Base-by-base conservation (phyloP, 2,888 invertebrate genomes). In the Andrena chrysosceles region DNA sequence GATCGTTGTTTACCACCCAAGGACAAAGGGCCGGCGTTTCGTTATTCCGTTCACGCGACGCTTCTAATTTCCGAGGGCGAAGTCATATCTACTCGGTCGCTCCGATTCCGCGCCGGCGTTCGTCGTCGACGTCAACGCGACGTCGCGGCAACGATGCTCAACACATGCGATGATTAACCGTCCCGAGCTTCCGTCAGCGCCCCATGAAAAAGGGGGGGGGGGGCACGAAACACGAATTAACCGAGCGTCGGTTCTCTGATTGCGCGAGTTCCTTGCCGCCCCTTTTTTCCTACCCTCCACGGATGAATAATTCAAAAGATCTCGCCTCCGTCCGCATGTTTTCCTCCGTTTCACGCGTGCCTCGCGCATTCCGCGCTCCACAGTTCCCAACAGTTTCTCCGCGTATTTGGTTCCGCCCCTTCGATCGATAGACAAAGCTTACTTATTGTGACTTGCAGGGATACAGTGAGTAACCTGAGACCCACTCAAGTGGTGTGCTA, bases 211-310 rank as follows among this genome's bases (percentile, higher is more conserved):
- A 48, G 62, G 54, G 52, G 48, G n/a, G 71, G 85, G 60, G 33
- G 54, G 31, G 20, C 71, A 83, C 87, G 86, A 88, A 89, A 89
- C 85, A 87, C 76, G 88, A 90, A 88, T 90, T 89, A 89, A 89
- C 85, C 71, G 82, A 70, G 71, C 85, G 81, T 77, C 81, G 73
- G 68, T 77, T 64, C 81, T 83, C 77, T 86, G 89, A 90, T 91
- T 89, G 87, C 87, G 77, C 77, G 63, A 82, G 49, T 90, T 86
- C 77, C 78, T 84, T 72, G 80, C 64, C 35, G 60, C 66, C 69
- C 77, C 77, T 81, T 81, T 83, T 70, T 75, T 75, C 73, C 33
- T 13, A 63, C 62, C 71, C 56, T 33, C 54, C 29, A 29, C 33
- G 54, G 74, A 85, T 88, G 85, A 85, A 87, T 88, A 81, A 88